These are phyloP conservation scores for Apodemia mormo DNA, from an alignment of 2,888 invertebrate genomes.

Conservation along the genomic window DNA sequence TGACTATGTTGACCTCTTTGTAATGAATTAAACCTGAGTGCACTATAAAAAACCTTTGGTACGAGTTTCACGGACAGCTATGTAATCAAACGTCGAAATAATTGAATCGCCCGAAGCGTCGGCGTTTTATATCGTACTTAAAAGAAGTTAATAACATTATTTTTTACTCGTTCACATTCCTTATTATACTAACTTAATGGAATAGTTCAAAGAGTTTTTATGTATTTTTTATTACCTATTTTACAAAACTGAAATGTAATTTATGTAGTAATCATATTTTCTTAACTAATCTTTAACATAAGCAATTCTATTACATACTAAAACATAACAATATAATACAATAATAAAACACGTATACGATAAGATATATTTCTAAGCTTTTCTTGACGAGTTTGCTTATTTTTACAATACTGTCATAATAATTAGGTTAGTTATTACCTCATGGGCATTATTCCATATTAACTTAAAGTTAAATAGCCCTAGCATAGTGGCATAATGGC, in stretches of 20 bases:
- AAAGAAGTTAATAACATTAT: slow-evolving; percentile 25
- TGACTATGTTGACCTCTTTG: slow-evolving; percentile 46
- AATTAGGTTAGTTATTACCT: too few relatives aligned
- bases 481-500: too few relatives aligned
- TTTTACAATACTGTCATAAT: too few relatives aligned
- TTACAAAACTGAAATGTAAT: neutral
- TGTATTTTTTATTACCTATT: neutral
- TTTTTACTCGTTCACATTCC: slow-evolving; percentile 22
- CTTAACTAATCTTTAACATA: too few relatives aligned
- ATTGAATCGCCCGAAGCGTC: slow-evolving; percentile 57
- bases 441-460: too few relatives aligned
- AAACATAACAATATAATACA: too few relatives aligned
- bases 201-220: neutral
- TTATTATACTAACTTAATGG: slow-evolving; percentile 1
- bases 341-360: too few relatives aligned
- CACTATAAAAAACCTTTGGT: slow-evolving; percentile 44
- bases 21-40: slow-evolving; percentile 48
- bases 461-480: too few relatives aligned
- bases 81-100: slow-evolving; percentile 43
- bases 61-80: slow-evolving; percentile 37
- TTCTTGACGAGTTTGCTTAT: too few relatives aligned
- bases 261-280: too few relatives aligned
- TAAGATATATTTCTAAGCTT: too few relatives aligned
- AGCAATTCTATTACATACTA: too few relatives aligned
- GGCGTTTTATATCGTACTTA: slow-evolving; percentile 47